Percentiles rank a stretch among this genome's conserved stretches.
These are phyloP conservation scores for Aramus guarauna DNA, from an alignment of 2,113 vertebrate species.

Conservation along the genomic window DNA sequence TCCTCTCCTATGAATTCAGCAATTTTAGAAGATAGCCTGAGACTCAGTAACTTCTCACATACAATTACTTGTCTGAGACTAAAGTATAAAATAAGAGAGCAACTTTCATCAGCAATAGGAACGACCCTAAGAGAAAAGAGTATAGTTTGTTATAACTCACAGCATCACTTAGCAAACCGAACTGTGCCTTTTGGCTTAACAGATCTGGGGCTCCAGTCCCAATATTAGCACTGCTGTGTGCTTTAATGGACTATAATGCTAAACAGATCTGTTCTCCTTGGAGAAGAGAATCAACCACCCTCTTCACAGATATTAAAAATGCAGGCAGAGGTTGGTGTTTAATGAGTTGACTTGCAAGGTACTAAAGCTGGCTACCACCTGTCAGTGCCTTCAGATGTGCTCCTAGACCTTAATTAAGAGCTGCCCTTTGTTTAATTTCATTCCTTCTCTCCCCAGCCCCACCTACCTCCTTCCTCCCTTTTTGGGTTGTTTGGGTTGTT, in stretches of 20 bases:
- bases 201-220: neutral
- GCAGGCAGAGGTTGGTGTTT: neutral
- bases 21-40: neutral
- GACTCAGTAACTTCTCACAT: constrained; percentile 29
- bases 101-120: neutral
- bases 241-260: neutral
- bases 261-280: neutral
- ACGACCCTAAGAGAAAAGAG: neutral
- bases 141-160: neutral
- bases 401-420: constrained; percentile 68
- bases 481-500: neutral
- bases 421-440: constrained; percentile 57
- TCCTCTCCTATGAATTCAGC: neutral
- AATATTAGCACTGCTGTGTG: neutral
- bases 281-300: neutral
- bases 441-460: constrained; percentile 14
- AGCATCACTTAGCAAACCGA: neutral
- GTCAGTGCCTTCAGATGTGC: neutral
- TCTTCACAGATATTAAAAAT: neutral
- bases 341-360: constrained; percentile 34
- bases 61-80: constrained; percentile 30
- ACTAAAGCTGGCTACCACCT: constrained; percentile 41
- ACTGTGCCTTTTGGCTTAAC: neutral
- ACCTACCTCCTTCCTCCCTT: constrained; percentile 11
- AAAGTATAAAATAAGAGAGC: neutral